Evolutionary conservation across 2,888 invertebrate species (phyloP).

Genomic region (Polietes domitor): DNA sequence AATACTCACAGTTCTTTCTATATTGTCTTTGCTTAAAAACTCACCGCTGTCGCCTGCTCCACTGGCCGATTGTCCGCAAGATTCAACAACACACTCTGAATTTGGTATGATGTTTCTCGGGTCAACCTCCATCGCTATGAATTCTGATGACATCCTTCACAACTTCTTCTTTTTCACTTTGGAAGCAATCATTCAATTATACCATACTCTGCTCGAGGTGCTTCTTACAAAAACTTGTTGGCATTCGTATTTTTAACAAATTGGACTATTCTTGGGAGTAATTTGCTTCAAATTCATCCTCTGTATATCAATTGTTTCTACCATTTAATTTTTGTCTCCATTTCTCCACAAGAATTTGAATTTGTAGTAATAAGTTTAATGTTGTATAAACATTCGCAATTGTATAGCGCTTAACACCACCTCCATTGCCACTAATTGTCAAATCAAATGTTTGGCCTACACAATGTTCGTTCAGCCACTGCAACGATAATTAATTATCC

Average conservation of each 20-base stretch:
- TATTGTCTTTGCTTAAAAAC: not conserved
- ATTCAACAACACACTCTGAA: not conserved
- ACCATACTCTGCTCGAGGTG: not conserved
- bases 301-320: no score
- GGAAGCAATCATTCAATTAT: not conserved
- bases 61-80: not conserved
- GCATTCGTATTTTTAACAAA: not conserved
- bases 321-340: not conserved
- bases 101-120: not conserved
- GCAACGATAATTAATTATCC: no score
- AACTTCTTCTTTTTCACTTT: not conserved
- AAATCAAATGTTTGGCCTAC: not conserved
- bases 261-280: not conserved
- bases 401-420: not conserved
- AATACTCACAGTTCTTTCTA: not conserved
- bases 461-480: no score
- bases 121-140: no score
- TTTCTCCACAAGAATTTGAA: not conserved
- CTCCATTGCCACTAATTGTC: not conserved
- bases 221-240: not conserved
- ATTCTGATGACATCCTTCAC: not conserved
- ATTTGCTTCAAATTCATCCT: not conserved
- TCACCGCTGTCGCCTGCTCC: not conserved
- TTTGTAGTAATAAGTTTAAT: not conserved
- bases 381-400: conserved; percentile 5